phyloP scores from a whole-genome alignment of 2,797 vertebrate genomes.

The Sebastes ruberrimus region DNA sequence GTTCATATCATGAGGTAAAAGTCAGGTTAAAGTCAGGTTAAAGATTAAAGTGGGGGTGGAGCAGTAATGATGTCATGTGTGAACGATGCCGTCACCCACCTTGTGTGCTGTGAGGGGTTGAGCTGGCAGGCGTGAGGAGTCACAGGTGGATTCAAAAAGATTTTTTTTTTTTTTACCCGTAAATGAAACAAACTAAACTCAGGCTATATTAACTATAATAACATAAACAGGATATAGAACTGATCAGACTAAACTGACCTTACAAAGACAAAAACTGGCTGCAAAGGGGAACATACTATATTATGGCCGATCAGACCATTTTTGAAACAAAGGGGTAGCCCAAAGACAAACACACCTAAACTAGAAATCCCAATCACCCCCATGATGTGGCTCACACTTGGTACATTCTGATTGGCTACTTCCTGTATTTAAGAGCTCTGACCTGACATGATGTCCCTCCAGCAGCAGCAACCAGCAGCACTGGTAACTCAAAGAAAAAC shows the following conservation, averaged over 20 bases:
- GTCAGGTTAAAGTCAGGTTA: background rate
- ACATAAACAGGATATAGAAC: background rate
- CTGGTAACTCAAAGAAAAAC: background rate
- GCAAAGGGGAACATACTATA: background rate
- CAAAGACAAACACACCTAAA: background rate
- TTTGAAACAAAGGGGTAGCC: background rate
- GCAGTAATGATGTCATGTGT: conserved; percentile 6
- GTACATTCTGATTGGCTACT: background rate
- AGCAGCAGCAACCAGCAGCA: background rate
- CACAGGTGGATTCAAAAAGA: background rate
- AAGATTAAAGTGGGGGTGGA: background rate
- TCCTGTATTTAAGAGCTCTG: background rate
- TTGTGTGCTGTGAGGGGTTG: background rate
- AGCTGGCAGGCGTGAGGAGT: background rate
- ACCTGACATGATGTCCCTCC: background rate
- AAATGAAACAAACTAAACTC: background rate
- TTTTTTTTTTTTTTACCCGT: background rate
- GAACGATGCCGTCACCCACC: background rate
- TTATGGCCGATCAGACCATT: background rate
- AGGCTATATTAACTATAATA: background rate
- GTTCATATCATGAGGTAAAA: background rate
- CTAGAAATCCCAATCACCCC: background rate
- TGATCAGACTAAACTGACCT: background rate
- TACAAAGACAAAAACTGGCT: background rate
- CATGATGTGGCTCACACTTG: background rate